Evolutionary conservation across 1,140 invertebrate species (phyloP).

Genomic region (Trialeurodes vaporariorum): DNA sequence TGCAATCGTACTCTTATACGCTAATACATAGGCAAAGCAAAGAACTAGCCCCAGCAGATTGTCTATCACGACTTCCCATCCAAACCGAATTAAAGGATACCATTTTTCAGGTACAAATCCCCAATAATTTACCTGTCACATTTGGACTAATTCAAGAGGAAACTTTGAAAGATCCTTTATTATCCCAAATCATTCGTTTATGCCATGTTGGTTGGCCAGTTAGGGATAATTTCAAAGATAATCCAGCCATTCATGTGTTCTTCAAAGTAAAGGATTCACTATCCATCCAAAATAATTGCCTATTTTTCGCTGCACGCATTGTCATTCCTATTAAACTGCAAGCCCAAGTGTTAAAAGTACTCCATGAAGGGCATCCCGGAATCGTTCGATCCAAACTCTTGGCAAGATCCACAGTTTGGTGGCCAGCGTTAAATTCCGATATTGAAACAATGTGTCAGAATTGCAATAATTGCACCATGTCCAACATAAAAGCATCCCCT

Average conservation of each 20-base stretch:
- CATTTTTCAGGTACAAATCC: not conserved
- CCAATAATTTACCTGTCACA: not conserved
- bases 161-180: not conserved
- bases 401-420: constrained; percentile 31
- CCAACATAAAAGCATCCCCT: not conserved
- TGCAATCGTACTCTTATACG: constrained; percentile 31
- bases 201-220: not conserved
- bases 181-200: not conserved
- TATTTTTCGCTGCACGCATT: constrained; percentile 17
- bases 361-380: constrained; percentile 31
- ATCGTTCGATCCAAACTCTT: constrained; percentile 32
- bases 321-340: constrained; percentile 27
- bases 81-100: not conserved
- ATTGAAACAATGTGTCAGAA: constrained; percentile 20
- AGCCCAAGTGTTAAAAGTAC: constrained; percentile 20
- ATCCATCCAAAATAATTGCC: not conserved
- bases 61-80: not conserved
- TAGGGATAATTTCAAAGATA: not conserved
- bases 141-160: not conserved
- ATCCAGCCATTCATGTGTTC: not conserved
- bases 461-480: constrained; percentile 5
- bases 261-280: constrained; percentile 2
- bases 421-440: constrained; percentile 29
- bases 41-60: constrained; percentile 18
- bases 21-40: constrained; percentile 26